These are phyloP conservation scores for Halcyon badia DNA, from an alignment of 2,797 vertebrate species.

Conservation along the genomic window DNA sequence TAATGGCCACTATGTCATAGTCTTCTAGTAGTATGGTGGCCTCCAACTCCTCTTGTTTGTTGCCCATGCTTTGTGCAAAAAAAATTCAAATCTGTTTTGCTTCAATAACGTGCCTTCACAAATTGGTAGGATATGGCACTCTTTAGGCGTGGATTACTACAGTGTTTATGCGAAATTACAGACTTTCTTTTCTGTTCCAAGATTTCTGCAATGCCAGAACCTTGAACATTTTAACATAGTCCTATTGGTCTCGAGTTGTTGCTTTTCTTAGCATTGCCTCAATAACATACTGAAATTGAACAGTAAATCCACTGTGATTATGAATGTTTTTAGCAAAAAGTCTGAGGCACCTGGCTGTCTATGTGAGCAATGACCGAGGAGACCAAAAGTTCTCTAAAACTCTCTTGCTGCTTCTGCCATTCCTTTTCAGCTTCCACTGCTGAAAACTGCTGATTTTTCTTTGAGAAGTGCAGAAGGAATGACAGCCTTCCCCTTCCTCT, in stretches of 20 bases:
- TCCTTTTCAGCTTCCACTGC: not conserved
- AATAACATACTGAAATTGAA: not conserved
- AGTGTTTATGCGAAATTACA: not conserved
- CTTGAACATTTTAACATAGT: not conserved
- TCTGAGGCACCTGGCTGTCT: not conserved
- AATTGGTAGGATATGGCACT: not conserved
- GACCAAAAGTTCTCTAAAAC: not conserved
- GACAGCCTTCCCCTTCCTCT: not conserved
- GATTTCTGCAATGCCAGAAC: not conserved
- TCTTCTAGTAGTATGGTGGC: too few relatives aligned
- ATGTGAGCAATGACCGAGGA: not conserved
- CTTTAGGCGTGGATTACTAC: not conserved
- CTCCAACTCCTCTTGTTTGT: too few relatives aligned
- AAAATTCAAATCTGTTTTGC: not conserved
- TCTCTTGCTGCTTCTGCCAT: not conserved
- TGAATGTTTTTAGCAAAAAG: not conserved
- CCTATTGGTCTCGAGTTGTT: not conserved
- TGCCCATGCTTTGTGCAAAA: too few relatives aligned
- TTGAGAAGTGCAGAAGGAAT: not conserved
- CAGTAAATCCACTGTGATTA: not conserved
- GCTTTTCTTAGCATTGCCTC: not conserved
- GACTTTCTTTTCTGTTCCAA: not conserved
- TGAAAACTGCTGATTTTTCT: not conserved
- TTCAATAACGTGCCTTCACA: not conserved
- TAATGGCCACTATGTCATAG: too few relatives aligned